Base-by-base conservation (phyloP, 2,888 invertebrate genomes). In the Epistrophe eligans region DNA sequence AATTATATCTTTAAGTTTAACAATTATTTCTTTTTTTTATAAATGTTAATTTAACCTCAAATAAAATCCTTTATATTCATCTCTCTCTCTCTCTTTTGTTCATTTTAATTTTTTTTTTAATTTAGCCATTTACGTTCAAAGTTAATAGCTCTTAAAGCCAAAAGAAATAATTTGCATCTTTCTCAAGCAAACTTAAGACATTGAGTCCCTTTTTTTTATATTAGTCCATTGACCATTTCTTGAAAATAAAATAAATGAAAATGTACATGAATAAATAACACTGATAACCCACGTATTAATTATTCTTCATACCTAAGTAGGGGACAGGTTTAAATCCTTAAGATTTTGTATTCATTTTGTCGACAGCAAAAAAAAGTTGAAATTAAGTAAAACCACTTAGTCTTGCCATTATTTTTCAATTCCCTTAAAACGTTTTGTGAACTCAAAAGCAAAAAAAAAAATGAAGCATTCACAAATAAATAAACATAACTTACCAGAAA, bases 331-430 rank as follows among this genome's bases (percentile, higher is more conserved):
- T 6, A 45, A n/a, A n/a, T 13, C 8, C n/a, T 45, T 7, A 43
- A 15, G 7, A 15, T 43, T 11, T 1, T 43, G 6, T 7, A 15
- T 15, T 8, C n/a, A 8, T 6, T 6, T n/a, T 10, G 1, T 10
- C 35, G 10, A 35, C 35, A 38, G 11, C 38, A 5, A n/a, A n/a
- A 45, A 45, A 45, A 8, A n/a, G 45, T 6, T 2, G 1, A 38
- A 38, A 38, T 38, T 38, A 38, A 38, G 38, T 2, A 38, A 45
- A 45, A 45, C 15, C 45, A 45, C n/a, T 45, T 45, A 45, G n/a
- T n/a, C 45, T n/a, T n/a, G n/a, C 8, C 45, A 45, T 45, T 45
- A 45, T 45, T 45, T 45, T 45, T 45, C 45, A 45, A 45, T 45
- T 45, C n/a, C 6, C n/a, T 7, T 45, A 45, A 45, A 45, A 45